Conservation (phyloP, 2,888 invertebrate genomes). For the Entomobrya proxima region DNA sequence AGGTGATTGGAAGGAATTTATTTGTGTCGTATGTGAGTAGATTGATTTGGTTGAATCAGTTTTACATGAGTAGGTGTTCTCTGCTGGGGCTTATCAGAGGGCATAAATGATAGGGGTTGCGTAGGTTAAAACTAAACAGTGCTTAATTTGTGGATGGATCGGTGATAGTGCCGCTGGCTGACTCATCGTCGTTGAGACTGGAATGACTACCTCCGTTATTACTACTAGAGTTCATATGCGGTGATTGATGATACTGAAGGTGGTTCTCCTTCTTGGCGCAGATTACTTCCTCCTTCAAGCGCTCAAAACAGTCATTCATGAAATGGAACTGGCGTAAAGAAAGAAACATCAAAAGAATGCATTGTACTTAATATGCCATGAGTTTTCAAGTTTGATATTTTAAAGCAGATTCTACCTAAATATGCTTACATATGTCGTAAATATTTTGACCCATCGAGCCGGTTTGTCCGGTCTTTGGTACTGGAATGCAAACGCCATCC, state of each 20-base stretch:
- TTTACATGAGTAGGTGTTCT: no score
- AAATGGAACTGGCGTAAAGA: slow-evolving; percentile 85
- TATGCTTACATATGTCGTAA: slow-evolving; percentile 91
- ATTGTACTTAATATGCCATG: background rate
- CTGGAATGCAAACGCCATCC: slow-evolving; percentile 92
- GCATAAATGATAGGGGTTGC: background rate
- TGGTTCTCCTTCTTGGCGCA: slow-evolving; percentile 62
- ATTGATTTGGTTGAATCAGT: no score
- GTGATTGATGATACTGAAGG: slow-evolving; percentile 27
- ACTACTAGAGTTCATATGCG: background rate
- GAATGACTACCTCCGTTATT: slow-evolving; percentile 55
- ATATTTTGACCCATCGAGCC: slow-evolving; percentile 90
- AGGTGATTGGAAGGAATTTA: no score
- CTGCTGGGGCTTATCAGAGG: background rate
- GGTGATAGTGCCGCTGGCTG: slow-evolving; percentile 44
- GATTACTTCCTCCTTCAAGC: slow-evolving; percentile 92
- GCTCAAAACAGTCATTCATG: slow-evolving; percentile 95
- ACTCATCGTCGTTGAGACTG: slow-evolving; percentile 33
- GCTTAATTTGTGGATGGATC: slow-evolving; percentile 54
- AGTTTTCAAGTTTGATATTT: background rate
- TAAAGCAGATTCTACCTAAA: slow-evolving; percentile 31
- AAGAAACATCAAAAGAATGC: background rate
- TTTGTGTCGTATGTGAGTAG: no score
- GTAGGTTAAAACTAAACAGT: background rate
- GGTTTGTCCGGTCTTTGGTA: slow-evolving; percentile 89